These are phyloP conservation scores for Furcula furcula DNA, from an alignment of 2,888 invertebrate genomes.

Conservation along the genomic window DNA sequence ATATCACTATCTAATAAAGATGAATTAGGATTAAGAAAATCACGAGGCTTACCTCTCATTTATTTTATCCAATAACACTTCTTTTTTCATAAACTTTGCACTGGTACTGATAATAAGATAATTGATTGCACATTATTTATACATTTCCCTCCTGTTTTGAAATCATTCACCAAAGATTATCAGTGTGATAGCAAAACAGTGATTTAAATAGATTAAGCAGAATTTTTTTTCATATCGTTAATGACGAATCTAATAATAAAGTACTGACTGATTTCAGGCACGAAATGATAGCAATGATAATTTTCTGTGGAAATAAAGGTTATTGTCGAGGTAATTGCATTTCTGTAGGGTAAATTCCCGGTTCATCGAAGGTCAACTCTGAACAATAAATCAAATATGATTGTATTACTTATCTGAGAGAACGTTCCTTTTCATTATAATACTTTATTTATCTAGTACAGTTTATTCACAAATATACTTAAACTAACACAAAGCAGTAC, in stretches of 20 bases:
- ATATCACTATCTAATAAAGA: too few species aligned
- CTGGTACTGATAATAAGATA: conserved; percentile 28
- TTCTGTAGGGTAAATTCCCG: neutral
- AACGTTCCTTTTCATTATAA: too few species aligned
- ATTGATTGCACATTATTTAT: conserved; percentile 40
- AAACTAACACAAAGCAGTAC: too few species aligned
- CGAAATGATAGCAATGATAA: conserved; percentile 3
- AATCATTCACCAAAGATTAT: conserved; percentile 29
- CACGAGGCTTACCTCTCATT: conserved; percentile 40
- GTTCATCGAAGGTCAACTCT: neutral
- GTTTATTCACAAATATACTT: too few species aligned
- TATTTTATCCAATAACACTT: conserved; percentile 24
- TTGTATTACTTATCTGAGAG: too few species aligned
- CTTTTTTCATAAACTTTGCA: conserved; percentile 24
- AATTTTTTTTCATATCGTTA: too few species aligned
- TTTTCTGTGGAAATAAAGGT: neutral
- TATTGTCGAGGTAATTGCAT: neutral
- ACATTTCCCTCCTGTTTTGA: conserved; percentile 24
- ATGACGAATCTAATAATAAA: too few species aligned
- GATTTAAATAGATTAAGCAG: conserved; percentile 35
- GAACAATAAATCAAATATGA: too few species aligned
- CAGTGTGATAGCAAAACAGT: conserved; percentile 32
- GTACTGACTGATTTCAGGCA: conserved; percentile 1
- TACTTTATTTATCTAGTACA: too few species aligned
- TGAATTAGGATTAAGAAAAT: neutral